Evolutionary conservation across 1,140 invertebrate species (phyloP).

Genomic region (Rhagoletis zephyria): DNA sequence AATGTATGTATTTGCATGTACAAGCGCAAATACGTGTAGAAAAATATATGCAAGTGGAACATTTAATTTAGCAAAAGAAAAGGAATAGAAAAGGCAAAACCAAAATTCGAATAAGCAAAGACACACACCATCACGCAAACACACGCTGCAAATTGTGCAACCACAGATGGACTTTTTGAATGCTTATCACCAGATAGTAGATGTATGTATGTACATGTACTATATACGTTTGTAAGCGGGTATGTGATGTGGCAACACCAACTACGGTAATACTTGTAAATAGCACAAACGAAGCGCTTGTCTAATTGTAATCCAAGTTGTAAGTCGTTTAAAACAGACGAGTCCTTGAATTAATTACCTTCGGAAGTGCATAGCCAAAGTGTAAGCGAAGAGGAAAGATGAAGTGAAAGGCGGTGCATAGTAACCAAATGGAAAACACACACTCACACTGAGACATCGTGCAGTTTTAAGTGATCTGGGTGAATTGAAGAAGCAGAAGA

Average conservation of each 20-base stretch:
- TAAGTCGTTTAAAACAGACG: conserved; percentile 61
- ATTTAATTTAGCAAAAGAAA: neutral
- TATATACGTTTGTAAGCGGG: too few relatives aligned
- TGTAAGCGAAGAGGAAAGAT: conserved; percentile 33
- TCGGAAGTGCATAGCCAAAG: conserved; percentile 54
- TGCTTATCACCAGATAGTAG: neutral
- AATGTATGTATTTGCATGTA: too few relatives aligned
- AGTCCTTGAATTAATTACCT: conserved; percentile 61
- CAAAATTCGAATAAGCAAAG: neutral
- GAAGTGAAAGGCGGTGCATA: neutral
- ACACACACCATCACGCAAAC: neutral
- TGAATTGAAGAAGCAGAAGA: conserved; percentile 21
- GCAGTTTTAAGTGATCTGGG: neutral
- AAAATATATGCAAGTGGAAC: too few relatives aligned
- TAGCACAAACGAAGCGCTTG: conserved; percentile 56
- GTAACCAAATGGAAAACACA: too few relatives aligned
- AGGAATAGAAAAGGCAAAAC: neutral
- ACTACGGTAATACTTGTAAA: conserved; percentile 46
- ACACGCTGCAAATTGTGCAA: neutral
- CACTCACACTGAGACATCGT: neutral
- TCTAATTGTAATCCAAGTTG: conserved; percentile 59
- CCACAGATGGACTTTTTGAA: neutral
- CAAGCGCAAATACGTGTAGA: too few relatives aligned
- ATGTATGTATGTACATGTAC: neutral
- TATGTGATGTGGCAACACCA: neutral